Percentiles rank a stretch among this genome's conserved stretches.
These are phyloP conservation scores for Vipera ursinii DNA, from an alignment of 2,797 vertebrate genomes.

Conservation along the genomic window DNA sequence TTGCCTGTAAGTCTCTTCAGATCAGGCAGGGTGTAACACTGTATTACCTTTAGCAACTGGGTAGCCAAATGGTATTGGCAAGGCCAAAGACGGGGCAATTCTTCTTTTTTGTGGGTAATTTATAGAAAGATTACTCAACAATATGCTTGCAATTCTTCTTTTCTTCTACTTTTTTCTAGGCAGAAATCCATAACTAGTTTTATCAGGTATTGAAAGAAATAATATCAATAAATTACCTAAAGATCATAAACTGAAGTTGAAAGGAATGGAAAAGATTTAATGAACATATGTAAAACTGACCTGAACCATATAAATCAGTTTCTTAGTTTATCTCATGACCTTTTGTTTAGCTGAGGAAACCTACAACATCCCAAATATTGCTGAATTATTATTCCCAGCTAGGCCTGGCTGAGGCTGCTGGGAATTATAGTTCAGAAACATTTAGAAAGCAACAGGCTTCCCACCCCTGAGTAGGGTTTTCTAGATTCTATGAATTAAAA, in stretches of 20 bases:
- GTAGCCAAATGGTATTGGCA: constrained; percentile 15
- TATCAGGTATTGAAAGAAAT: background rate
- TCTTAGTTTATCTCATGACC: background rate
- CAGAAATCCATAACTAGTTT: background rate
- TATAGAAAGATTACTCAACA: background rate
- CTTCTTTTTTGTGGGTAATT: background rate
- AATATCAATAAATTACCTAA: background rate
- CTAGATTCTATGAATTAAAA: background rate
- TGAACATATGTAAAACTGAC: background rate
- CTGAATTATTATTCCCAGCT: background rate
- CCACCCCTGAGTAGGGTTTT: background rate
- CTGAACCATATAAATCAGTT: background rate
- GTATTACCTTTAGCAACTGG: background rate
- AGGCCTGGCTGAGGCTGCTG: background rate
- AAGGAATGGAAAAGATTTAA: background rate
- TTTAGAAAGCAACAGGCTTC: background rate
- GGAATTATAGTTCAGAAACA: background rate
- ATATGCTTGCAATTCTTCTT: background rate
- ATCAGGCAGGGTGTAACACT: background rate
- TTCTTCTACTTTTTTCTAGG: background rate
- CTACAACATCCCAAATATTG: background rate
- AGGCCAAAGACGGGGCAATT: constrained; percentile 13
- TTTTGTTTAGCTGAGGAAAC: background rate
- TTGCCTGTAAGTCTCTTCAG: constrained; percentile 36
- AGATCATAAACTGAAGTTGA: background rate